Evolutionary conservation across 37 sponge, comb jelly and placozoan species (phyloP), one percentile per base, ranked within the genome.

Genomic region (Dysidea cf. avara): DNA sequence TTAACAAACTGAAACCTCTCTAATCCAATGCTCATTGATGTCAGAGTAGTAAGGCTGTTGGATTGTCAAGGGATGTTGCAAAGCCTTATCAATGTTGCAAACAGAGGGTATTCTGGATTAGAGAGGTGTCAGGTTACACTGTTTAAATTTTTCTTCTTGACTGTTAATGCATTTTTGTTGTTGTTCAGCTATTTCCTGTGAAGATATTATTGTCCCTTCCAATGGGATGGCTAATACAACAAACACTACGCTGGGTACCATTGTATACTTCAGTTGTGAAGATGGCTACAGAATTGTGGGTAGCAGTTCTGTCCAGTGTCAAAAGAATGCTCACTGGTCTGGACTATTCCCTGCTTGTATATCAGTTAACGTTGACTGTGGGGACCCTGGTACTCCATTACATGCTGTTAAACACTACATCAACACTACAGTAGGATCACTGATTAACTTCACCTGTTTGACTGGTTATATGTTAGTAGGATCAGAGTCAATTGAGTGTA

Each of bases 401-500:
- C 76, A 84, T 38, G 80, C 81, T 24, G 18, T 74, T 38, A 57
- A 69, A 34, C 26, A 79, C 48, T 61, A 68, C 26, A 61, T 38
- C 25, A 64, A 69, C 20, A 56, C 58, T 43, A 60, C 37, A 24
- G 51, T 60, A 1, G 81, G 72, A 9, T 51, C 60, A 1, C 51
- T 79, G 0, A 75, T 81, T 2, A 53, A 66, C 71, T 83, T 68
- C 66, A 55, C 53, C 16, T 88, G 89, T 53, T 77, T 70, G 56
- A 80, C 82, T 64, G 84, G 78, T 17, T 88, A 47, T 64, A 65
- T 78, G 7, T 43, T 82, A 0, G 77, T 71, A n/a, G 83, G 83
- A 2, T 64, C 66, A 0, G 48, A 57, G 38, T 70, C 14, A 24
- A 49, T 79, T 14, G 66, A 39, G 36, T 89, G 90, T 83, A 76